A percentile compares a stretch with the other conserved stretches of the same genome.
Evolutionary conservation across 2,113 vertebrate species (phyloP).

Genomic region (Xiphophorus maculatus): DNA sequence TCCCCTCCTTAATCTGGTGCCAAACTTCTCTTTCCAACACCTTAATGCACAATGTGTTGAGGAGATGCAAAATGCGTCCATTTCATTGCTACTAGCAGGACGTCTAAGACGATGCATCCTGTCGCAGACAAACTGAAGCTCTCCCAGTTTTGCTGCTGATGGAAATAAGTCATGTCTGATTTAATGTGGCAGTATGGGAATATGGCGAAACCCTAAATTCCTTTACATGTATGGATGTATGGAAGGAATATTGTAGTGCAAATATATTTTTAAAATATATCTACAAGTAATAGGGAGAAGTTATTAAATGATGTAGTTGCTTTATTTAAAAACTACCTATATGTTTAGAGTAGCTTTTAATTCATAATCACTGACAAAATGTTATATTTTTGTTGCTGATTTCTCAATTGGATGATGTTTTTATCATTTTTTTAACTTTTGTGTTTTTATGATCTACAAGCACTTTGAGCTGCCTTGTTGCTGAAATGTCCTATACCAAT

Average conservation of each 20-base stretch:
- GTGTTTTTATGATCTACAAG: no score
- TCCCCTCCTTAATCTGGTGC: no score
- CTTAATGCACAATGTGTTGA: background rate
- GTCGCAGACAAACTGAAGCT: background rate
- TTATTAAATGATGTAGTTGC: slow-evolving; percentile 6
- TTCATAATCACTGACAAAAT: no score
- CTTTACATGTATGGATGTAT: no score
- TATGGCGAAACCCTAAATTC: background rate
- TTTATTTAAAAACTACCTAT: slow-evolving; percentile 2
- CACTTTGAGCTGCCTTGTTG: no score
- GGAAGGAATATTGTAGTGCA: background rate
- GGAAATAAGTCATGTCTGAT: background rate
- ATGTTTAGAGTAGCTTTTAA: no score
- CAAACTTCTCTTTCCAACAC: no score
- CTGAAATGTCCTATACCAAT: no score
- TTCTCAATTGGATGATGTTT: no score
- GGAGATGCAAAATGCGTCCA: background rate
- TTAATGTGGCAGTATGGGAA: background rate
- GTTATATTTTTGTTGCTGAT: no score
- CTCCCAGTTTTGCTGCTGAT: background rate
- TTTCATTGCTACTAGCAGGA: background rate
- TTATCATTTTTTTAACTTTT: no score
- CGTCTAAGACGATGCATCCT: background rate
- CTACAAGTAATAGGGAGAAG: background rate
- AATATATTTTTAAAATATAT: background rate